Base-by-base conservation (phyloP, 2,888 invertebrate genomes). In the Lottia gigantea region DNA sequence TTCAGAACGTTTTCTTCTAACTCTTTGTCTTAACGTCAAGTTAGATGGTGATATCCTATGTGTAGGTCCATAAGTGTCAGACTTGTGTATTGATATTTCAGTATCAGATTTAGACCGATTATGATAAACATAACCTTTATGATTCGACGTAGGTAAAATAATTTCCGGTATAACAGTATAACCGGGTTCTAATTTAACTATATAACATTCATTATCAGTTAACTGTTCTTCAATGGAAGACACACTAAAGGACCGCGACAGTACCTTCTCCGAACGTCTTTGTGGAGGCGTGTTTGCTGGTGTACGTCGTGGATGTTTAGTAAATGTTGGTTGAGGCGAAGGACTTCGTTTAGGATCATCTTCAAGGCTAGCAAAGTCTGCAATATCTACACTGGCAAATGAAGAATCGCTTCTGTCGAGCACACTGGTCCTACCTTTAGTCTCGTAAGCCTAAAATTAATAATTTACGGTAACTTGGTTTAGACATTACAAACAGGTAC, bases 341-440 rank as follows among this genome's bases (percentile, higher is more conserved):
- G 69, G 69, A 19, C 49, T 69, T 47, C 31, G 19, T 23, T 55
- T 65, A 23, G 19, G 31, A 7, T 69, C 69, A 23, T 65, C 55
- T 15, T 62, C 62, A 45, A 64, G 55, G 25, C 61, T 63, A 3
- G 46, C 64, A 19, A 49, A 65, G 23, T 63, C 64, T 16, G 69
- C 55, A 12, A 69, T 46, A n/a, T 69, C 69, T 15, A 69, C 69
- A 61, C 69, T 69, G 47, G 64, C 69, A 45, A 69, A 64, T 14
- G 69, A 69, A 11, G 64, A 49, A n/a, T 69, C 65, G 61, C 69
- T 69, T 23, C 64, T 55, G 2, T 45, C 55, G 31, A 64, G 14
- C 19, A 61, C 69, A 15, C 19, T 55, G 11, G 55, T 16, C 14
- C 55, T 19, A 23, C 55, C 55, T 55, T 55, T 55, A 12, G 55